phyloP scores from a whole-genome alignment of 2,113 vertebrate genomes.

The Thryonomys swinderianus region DNA sequence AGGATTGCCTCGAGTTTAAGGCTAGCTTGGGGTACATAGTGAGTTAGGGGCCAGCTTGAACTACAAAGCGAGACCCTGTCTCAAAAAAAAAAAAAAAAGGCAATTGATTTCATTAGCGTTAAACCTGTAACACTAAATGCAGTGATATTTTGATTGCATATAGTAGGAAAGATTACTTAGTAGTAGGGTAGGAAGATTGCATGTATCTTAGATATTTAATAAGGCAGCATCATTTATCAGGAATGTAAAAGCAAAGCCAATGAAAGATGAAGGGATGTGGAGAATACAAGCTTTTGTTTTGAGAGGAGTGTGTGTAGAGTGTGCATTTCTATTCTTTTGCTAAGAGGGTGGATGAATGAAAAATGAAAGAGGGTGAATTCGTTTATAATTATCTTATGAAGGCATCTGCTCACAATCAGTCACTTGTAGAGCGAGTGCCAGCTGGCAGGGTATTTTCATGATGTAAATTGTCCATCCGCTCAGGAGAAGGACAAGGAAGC shows the following conservation, averaged over 20 bases:
- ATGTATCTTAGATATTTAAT: neutral
- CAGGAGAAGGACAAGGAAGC: constrained; percentile 82
- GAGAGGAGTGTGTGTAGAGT: accelerated
- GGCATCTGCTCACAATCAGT: constrained; percentile 86
- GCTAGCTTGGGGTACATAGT: no score
- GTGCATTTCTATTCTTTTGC: neutral
- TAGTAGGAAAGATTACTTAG: neutral
- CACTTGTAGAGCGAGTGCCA: constrained; percentile 77
- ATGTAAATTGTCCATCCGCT: constrained; percentile 85
- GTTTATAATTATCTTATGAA: constrained; percentile 80
- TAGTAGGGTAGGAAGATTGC: neutral
- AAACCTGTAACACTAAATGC: neutral
- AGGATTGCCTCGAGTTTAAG: no score
- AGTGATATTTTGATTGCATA: neutral
- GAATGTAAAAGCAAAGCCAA: neutral
- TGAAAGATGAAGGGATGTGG: neutral
- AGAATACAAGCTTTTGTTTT: neutral
- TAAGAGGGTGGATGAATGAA: neutral
- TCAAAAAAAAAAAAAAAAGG: no score
- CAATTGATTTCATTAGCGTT: constrained; percentile 25
- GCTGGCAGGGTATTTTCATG: constrained; percentile 79
- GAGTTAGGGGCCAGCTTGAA: no score
- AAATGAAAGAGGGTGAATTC: constrained; percentile 51
- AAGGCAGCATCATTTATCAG: neutral
- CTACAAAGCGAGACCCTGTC: no score